Base-by-base conservation (phyloP, 2,113 vertebrate genomes). In the Marcusenius ussheri region DNA sequence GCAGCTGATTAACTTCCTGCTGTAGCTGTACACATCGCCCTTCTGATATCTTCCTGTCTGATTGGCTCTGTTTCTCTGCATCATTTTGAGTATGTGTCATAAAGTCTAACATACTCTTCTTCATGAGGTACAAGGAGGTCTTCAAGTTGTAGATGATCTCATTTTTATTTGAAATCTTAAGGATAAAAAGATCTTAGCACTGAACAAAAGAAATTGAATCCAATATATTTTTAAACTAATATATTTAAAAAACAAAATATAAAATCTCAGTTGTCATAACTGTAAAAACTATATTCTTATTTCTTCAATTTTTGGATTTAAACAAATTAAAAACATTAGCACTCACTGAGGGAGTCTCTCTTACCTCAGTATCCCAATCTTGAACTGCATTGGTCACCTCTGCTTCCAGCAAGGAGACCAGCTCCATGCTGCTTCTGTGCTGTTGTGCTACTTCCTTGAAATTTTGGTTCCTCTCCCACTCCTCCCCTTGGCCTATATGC, bases 161-260 rank as follows among this genome's bases (percentile, higher is more conserved):
- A 24, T 96, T 96, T 90, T 94, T 95, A 90, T 91, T 94, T 27
- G 93, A 93, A 91, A 97, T 92, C 98, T 99, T 92, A 24, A 66
- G 17, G 3, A 42, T 2, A 88, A 89, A 85, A 4, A 80, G 27
- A 35, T 27, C 27, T 77, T 89, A 2, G 15, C 45, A 31, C 10
- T 74, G 21, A 21, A 17, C 31, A 42, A 49, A 49, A 13, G 49
- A 17, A 87, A 83, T 2, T 1, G 19, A 83, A 46, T 83, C 42
- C 2, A 31, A 87, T 17, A 53, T 87, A 51, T 53, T 53, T 87
- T 15, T 15, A 56, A 56, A 47, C 19, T 46, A 77, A 42, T 77
- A 35, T 39, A 77, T 77, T 42, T 77, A 77, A 42, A 39, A 77
- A 77, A 77, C 19, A 84, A 83, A 83, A 87, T 51, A 17, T 87